Percentiles rank a stretch among this genome's conserved stretches.
These are phyloP conservation scores for Agriopis aurantiaria DNA, from an alignment of 2,888 invertebrate genomes.

Conservation along the genomic window DNA sequence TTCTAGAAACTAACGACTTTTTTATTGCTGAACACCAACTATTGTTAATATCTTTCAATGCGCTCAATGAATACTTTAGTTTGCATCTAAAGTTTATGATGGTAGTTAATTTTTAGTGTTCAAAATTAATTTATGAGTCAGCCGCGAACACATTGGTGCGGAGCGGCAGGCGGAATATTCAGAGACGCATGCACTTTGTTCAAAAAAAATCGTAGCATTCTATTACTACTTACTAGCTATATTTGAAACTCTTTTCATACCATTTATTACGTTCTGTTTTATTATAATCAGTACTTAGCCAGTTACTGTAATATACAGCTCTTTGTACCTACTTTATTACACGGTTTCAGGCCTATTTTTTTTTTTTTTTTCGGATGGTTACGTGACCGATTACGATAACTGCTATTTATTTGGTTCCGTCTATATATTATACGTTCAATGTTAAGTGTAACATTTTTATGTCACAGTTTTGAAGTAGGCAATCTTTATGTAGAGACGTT, in stretches of 20 bases:
- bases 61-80: conserved; percentile 2
- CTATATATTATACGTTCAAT: too few species aligned
- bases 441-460: too few species aligned
- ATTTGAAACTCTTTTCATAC: background rate
- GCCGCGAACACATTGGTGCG: conserved; percentile 30
- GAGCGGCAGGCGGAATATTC: conserved; percentile 38
- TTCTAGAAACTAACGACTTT: background rate
- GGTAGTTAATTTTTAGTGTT: conserved; percentile 30
- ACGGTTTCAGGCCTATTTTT: too few species aligned
- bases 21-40: background rate
- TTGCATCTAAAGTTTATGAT: conserved; percentile 10
- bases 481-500: background rate
- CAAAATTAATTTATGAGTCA: conserved; percentile 40
- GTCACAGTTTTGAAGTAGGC: too few species aligned
- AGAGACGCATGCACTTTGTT: conserved; percentile 32
- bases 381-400: too few species aligned
- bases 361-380: too few species aligned
- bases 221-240: background rate
- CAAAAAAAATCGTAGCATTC: conserved; percentile 7
- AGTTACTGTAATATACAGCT: background rate
- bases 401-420: too few species aligned
- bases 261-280: background rate
- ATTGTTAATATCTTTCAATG: background rate
- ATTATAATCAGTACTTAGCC: background rate
- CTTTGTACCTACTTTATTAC: background rate